phyloP scores from a whole-genome alignment of 2,113 vertebrate genomes.

The Crypturellus undulatus region DNA sequence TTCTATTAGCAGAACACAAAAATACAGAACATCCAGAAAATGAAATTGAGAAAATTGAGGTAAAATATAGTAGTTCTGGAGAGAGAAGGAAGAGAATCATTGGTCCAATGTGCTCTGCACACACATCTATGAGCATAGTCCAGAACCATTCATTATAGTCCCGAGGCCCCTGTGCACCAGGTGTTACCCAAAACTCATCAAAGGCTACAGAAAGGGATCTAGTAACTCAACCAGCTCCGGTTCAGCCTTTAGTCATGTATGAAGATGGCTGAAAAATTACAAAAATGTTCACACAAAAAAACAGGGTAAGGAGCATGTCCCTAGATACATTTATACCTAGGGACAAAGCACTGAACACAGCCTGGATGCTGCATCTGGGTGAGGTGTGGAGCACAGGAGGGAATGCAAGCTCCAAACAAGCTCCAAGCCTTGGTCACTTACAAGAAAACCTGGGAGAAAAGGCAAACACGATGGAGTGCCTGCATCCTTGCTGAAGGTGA shows the following conservation, averaged over 20 bases:
- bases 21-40: neutral
- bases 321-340: neutral
- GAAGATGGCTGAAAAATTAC: neutral
- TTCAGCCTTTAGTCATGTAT: neutral
- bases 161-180: rapidly evolving
- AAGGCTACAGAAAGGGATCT: neutral
- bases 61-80: neutral
- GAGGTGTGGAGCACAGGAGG: neutral
- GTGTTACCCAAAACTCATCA: neutral
- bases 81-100: neutral
- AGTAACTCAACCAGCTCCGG: neutral
- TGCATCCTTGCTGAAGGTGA: neutral
- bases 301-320: neutral
- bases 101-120: neutral
- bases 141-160: neutral
- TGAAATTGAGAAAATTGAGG: neutral
- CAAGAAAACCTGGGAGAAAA: neutral
- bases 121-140: neutral
- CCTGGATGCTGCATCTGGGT: neutral
- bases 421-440: neutral
- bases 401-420: neutral
- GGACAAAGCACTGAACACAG: neutral
- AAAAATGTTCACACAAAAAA: neutral
- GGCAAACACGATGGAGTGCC: rapidly evolving
- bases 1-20: neutral